Evolutionary conservation across 2,888 invertebrate species (phyloP).

Genomic region (Anthophora plumipes): DNA sequence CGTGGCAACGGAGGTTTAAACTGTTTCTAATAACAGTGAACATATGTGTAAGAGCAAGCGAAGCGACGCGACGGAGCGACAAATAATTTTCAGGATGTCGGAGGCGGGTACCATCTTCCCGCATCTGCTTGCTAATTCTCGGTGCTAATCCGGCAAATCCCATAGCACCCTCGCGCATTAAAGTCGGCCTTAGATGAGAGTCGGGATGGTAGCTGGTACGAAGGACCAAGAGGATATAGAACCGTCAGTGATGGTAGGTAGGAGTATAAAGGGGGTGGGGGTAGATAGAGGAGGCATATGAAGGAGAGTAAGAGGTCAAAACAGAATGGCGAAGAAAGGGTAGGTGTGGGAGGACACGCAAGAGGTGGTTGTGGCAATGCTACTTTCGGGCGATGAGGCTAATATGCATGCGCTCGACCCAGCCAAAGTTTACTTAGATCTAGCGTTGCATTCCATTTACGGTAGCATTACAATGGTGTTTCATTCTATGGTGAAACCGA

Average conservation of each 20-base stretch:
- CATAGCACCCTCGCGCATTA: conserved; percentile 77
- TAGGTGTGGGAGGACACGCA: conserved; percentile 44
- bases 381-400: conserved; percentile 75
- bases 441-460: conserved; percentile 75
- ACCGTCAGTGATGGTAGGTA: conserved; percentile 10
- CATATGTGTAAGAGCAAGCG: conserved; percentile 38
- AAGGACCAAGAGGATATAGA: conserved; percentile 52
- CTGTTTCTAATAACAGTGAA: conserved; percentile 58
- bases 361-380: conserved; percentile 61
- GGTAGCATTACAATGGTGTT: conserved; percentile 72
- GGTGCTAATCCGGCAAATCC: conserved; percentile 80
- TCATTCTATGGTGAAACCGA: conserved; percentile 36
- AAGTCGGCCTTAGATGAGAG: conserved; percentile 74
- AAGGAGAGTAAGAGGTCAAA: conserved; percentile 40
- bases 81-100: conserved; percentile 74
- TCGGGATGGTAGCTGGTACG: conserved; percentile 49
- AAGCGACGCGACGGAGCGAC: conserved; percentile 59
- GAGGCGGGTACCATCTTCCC: conserved; percentile 73
- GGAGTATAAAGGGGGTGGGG: background rate
- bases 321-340: conserved; percentile 8
- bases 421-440: conserved; percentile 77
- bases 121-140: conserved; percentile 77
- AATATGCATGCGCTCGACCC: conserved; percentile 77
- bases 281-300: conserved; percentile 1
- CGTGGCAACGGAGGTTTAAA: conserved; percentile 35